These are phyloP conservation scores for Rhogogaster chlorosoma DNA, from an alignment of 2,888 invertebrate species.

Conservation along the genomic window DNA sequence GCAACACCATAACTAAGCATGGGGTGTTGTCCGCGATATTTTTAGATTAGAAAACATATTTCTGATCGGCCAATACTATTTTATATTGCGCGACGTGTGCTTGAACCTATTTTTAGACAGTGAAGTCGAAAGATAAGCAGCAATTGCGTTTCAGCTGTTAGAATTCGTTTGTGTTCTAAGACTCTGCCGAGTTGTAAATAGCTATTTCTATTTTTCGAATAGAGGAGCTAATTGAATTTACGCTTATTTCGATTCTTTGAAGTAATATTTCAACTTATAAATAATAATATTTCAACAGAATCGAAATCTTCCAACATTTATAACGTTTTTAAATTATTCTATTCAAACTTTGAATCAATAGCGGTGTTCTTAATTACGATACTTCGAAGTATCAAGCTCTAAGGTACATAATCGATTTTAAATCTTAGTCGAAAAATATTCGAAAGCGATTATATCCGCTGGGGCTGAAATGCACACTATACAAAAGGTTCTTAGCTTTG, in stretches of 20 bases:
- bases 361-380: neutral
- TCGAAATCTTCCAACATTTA: neutral
- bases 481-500: neutral
- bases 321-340: neutral
- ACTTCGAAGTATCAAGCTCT: neutral
- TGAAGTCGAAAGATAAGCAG: neutral
- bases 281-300: neutral
- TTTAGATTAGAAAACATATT: constrained; percentile 39
- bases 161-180: constrained; percentile 2
- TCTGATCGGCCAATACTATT: neutral
- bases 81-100: constrained; percentile 7
- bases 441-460: neutral
- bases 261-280: neutral
- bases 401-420: neutral
- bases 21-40: constrained; percentile 4
- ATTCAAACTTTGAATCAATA: neutral
- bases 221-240: neutral
- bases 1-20: constrained; percentile 27
- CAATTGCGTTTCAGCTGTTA: constrained; percentile 31
- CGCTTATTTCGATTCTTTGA: neutral
- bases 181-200: constrained; percentile 5
- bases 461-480: neutral
- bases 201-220: neutral
- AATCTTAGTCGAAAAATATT: neutral
- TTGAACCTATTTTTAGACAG: constrained; percentile 10